Base-by-base conservation (phyloP, 2,797 vertebrate genomes). In the Cygnus olor region DNA sequence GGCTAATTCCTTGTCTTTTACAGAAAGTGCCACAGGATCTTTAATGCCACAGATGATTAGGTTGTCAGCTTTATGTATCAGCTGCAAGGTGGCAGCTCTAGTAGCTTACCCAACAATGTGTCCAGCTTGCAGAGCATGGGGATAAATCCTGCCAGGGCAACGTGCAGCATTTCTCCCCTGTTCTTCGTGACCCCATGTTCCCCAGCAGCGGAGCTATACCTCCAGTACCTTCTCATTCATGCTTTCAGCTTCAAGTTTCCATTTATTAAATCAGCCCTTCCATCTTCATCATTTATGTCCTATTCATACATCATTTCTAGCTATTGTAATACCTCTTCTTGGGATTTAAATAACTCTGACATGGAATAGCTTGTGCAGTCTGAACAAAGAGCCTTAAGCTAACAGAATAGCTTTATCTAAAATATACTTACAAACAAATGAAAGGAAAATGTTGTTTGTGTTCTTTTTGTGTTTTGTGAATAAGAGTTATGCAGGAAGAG, bases 291-390 rank as follows among this genome's bases (percentile, higher is more conserved):
- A 65, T 80, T 85, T 87, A 64, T 58, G 74, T 94, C 44, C 86
- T 68, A 80, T 79, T 94, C 79, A 77, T 90, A 36, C 70, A 87
- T 90, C 16, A 87, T 90, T 94, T 91, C 86, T 89, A 60, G 81
- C 81, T 82, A 74, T 78, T 93, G 89, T 89, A 89, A 79, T 93
- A 90, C 93, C 66, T 95, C 61, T 89, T 83, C 79, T 51, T 51
- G 27, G 61, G 58, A 85, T 87, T 90, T 90, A 85, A 95, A 87
- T 96, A 80, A 79, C 79, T 89, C 66, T 93, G 90, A 91, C 78
- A 83, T 21, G 0, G 2, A 95, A 88, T 44, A 78, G 76, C 72
- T 85, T 86, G 80, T 87, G 77, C 66, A 68, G 40, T 91, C 84
- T 80, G 88, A 91, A 78, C 83, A 85, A 71, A 93, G 53, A 54